phyloP scores from a whole-genome alignment of 2,113 vertebrate species.

The Ia io region DNA sequence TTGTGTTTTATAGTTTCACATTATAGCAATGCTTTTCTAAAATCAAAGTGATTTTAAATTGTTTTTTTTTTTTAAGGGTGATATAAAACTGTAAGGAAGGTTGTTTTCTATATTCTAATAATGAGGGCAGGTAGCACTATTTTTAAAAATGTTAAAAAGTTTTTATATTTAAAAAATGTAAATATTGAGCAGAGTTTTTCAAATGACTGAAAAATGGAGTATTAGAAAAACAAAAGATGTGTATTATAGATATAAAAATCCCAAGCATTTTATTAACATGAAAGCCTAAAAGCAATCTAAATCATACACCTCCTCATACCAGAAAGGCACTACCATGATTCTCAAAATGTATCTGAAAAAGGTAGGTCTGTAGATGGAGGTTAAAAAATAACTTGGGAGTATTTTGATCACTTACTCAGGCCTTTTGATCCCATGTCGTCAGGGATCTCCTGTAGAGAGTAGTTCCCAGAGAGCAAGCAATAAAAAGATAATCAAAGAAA shows the following conservation, averaged over 20 bases:
- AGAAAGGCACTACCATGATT: constrained; percentile 69
- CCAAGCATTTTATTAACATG: constrained; percentile 55
- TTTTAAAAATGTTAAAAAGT: neutral
- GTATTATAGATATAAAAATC: constrained; percentile 67
- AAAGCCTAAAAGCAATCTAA: constrained; percentile 64
- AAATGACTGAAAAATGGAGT: constrained; percentile 52
- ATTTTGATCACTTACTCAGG: constrained; percentile 95
- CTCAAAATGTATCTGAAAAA: constrained; percentile 75
- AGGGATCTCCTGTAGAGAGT: constrained; percentile 95
- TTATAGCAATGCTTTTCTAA: constrained; percentile 28
- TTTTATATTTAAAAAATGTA: constrained; percentile 10
- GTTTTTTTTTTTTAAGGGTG: neutral
- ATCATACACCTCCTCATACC: constrained; percentile 78
- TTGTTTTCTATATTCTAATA: constrained; percentile 47
- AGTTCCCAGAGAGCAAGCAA: constrained; percentile 91
- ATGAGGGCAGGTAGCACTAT: constrained; percentile 1
- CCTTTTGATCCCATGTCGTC: constrained; percentile 96
- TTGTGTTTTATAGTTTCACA: constrained; percentile 9
- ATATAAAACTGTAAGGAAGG: constrained; percentile 26
- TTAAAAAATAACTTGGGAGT: constrained; percentile 83
- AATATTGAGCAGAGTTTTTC: neutral
- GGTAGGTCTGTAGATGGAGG: constrained; percentile 79
- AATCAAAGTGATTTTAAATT: neutral
- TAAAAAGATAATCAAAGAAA: constrained; percentile 95
- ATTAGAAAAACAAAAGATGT: constrained; percentile 23